Evolutionary conservation across 2,797 vertebrate genomes (phyloP).

Genomic region (Anniella stebbinsi): DNA sequence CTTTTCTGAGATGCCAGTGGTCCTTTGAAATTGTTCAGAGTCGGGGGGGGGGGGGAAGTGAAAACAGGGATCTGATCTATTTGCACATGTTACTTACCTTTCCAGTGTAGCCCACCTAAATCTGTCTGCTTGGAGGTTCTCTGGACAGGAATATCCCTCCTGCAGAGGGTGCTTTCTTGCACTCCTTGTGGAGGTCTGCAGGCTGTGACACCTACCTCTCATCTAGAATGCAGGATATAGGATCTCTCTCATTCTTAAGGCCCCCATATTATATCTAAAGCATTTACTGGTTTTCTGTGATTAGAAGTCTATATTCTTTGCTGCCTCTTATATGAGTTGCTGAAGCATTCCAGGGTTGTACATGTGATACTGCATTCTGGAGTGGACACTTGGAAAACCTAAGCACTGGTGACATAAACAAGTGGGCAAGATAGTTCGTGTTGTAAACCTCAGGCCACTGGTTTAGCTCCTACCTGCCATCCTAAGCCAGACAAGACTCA

Average conservation of each 20-base stretch:
- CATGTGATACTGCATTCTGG: background rate
- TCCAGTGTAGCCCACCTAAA: background rate
- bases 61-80: background rate
- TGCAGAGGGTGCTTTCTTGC: background rate
- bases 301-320: background rate
- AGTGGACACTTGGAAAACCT: background rate
- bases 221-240: background rate
- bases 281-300: background rate
- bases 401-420: background rate
- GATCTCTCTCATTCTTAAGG: background rate
- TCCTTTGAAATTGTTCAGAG: slow-evolving; percentile 2
- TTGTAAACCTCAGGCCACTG: background rate
- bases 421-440: background rate
- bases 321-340: background rate
- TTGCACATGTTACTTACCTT: background rate
- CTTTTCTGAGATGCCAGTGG: background rate
- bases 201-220: background rate
- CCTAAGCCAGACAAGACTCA: background rate
- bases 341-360: background rate
- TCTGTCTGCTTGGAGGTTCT: background rate
- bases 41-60: too few relatives aligned
- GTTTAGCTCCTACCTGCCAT: background rate
- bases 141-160: background rate
- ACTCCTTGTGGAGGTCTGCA: background rate
- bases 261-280: background rate